Conservation (phyloP, 2,797 vertebrate genomes). For the Pygocentrus nattereri region DNA sequence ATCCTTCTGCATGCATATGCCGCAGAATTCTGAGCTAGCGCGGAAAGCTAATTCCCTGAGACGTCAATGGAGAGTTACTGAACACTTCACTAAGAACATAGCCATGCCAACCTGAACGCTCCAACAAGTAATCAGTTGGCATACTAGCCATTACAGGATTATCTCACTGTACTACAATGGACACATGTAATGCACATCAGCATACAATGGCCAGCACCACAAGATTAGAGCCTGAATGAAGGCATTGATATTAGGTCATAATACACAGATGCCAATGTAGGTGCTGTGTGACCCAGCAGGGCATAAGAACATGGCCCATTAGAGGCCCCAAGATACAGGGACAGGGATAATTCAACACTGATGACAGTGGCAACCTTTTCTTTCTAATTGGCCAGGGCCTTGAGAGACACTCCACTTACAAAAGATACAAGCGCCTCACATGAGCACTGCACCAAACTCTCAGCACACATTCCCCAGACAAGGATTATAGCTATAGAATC, state of each 20-base stretch:
- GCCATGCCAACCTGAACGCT: background rate
- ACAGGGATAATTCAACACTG: constrained; percentile 30
- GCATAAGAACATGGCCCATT: background rate
- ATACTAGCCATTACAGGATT: constrained; percentile 15
- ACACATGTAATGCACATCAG: background rate
- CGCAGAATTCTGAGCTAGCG: constrained; percentile 7
- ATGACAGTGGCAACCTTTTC: constrained; percentile 24
- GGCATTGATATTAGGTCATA: background rate
- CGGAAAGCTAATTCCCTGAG: background rate
- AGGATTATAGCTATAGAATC: constrained; percentile 32
- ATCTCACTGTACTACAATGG: background rate
- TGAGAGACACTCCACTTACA: constrained; percentile 32
- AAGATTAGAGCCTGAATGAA: background rate
- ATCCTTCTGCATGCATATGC: background rate
- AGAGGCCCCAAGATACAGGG: background rate
- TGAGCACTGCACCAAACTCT: constrained; percentile 18
- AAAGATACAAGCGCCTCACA: constrained; percentile 13
- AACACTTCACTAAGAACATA: background rate
- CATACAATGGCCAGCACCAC: background rate
- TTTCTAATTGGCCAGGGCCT: constrained; percentile 41
- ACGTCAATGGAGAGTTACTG: background rate
- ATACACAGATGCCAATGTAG: background rate
- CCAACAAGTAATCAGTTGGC: background rate
- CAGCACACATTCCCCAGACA: constrained; percentile 17
- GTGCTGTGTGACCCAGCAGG: background rate